Evolutionary conservation across 2,888 invertebrate species (phyloP).

Genomic region (Mythimna ferrago): DNA sequence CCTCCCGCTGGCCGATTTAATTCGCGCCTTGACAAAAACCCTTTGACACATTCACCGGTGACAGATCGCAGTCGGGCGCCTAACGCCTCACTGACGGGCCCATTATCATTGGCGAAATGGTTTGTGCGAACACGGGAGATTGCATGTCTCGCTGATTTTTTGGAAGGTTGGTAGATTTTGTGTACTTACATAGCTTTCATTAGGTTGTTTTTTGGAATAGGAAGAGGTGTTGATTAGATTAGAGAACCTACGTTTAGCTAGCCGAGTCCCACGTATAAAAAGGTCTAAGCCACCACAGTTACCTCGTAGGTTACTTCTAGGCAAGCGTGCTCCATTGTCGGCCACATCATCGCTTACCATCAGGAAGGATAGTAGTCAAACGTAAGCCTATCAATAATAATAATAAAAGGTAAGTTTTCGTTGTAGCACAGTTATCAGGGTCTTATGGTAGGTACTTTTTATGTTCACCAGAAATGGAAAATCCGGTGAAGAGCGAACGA

Average conservation of each 20-base stretch:
- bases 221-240: background rate
- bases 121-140: slow-evolving; percentile 60
- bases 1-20: slow-evolving; percentile 89
- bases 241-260: background rate
- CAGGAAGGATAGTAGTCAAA: too few species aligned
- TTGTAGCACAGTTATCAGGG: too few species aligned
- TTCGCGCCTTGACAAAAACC: slow-evolving; percentile 87
- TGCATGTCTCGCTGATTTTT: slow-evolving; percentile 53
- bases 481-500: background rate
- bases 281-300: background rate
- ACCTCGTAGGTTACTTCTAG: too few species aligned
- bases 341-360: too few species aligned
- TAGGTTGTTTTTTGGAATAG: too few species aligned
- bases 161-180: background rate
- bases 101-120: slow-evolving; percentile 79
- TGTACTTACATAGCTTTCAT: background rate
- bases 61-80: slow-evolving; percentile 87
- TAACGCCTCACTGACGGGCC: slow-evolving; percentile 82
- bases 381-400: too few species aligned
- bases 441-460: background rate
- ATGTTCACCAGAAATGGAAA: background rate
- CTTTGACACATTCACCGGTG: slow-evolving; percentile 87
- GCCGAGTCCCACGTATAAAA: background rate
- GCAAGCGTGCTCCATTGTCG: too few species aligned
- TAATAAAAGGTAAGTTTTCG: too few species aligned